Evolutionary conservation across 2,113 vertebrate species (phyloP).

Genomic region (Serilophus lunatus): DNA sequence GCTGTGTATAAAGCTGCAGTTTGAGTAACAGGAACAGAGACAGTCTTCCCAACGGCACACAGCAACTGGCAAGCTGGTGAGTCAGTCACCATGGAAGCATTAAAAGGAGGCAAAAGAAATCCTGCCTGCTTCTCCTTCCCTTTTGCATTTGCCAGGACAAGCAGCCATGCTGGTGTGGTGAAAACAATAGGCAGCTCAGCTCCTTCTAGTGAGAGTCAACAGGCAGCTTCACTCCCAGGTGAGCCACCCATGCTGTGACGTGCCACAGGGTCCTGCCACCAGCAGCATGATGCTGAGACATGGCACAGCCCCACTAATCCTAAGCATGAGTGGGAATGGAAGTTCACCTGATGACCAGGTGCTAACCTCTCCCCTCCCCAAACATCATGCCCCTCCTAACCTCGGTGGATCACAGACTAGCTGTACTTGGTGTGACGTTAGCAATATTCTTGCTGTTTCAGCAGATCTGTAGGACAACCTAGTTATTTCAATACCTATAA

Average conservation of each 20-base stretch:
- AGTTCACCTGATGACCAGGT: background rate
- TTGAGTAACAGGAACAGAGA: background rate
- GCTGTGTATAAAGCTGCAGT: background rate
- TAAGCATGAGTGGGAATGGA: background rate
- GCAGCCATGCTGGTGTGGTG: accelerated
- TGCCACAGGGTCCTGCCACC: accelerated
- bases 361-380: background rate
- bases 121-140: background rate
- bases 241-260: background rate
- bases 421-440: background rate
- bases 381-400: background rate
- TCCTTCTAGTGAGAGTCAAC: background rate
- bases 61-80: background rate
- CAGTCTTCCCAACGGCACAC: background rate
- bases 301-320: background rate
- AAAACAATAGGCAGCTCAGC: background rate
- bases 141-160: background rate
- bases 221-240: background rate
- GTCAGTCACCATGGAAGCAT: background rate
- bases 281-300: background rate
- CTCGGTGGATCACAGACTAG: background rate
- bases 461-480: background rate
- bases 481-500: background rate
- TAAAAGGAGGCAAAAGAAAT: background rate
- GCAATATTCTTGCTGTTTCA: background rate